phyloP scores from a whole-genome alignment of 1,140 invertebrate genomes.

The Sinella curviseta region DNA sequence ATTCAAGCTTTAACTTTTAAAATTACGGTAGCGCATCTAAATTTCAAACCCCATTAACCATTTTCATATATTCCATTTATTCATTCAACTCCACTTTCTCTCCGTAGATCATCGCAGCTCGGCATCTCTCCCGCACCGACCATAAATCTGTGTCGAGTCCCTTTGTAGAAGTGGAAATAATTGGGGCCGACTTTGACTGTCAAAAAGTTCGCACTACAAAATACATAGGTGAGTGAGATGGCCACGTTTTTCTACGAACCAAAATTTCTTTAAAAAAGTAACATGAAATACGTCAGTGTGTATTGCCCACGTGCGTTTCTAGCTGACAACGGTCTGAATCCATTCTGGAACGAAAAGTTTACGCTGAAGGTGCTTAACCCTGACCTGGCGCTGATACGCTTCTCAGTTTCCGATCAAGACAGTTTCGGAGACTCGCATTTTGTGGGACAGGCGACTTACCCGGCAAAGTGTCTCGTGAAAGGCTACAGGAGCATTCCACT shows the following conservation, averaged over 20 bases:
- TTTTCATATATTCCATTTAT: not conserved
- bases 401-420: conserved; percentile 93
- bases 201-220: conserved; percentile 80
- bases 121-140: conserved; percentile 82
- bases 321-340: conserved; percentile 96
- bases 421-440: conserved; percentile 96
- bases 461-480: conserved; percentile 61
- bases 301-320: not conserved
- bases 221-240: conserved; percentile 67
- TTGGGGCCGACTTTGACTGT: conserved; percentile 84
- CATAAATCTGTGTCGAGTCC: conserved; percentile 81
- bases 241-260: not conserved
- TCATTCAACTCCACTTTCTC: not conserved
- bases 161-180: conserved; percentile 90
- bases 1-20: conserved; percentile 68
- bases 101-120: conserved; percentile 75
- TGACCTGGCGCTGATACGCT: conserved; percentile 83
- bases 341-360: conserved; percentile 87
- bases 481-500: conserved; percentile 92
- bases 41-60: not conserved
- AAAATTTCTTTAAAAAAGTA: not conserved
- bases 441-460: conserved; percentile 92
- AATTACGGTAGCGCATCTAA: conserved; percentile 61
- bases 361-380: conserved; percentile 85
- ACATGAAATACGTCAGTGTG: not conserved